These are phyloP conservation scores for Macrophya annulata DNA, from an alignment of 2,888 invertebrate genomes.

Conservation along the genomic window DNA sequence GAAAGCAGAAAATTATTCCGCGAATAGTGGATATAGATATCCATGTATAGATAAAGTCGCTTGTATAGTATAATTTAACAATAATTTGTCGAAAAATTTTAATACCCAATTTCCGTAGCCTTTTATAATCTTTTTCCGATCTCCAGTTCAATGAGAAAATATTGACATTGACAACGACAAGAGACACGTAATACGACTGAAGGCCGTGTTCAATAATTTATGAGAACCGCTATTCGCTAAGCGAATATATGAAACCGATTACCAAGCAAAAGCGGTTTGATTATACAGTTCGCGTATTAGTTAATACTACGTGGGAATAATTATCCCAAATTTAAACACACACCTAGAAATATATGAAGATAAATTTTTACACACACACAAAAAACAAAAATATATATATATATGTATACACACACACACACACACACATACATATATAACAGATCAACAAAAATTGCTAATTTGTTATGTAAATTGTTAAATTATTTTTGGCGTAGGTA, in stretches of 20 bases:
- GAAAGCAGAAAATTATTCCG: constrained; percentile 63
- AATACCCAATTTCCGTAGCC: background rate
- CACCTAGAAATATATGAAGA: background rate
- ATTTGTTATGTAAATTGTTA: too few species aligned
- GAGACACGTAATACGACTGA: background rate
- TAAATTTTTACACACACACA: too few species aligned
- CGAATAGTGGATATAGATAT: background rate
- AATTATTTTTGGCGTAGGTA: too few species aligned
- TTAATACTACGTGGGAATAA: background rate
- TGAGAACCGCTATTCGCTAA: background rate
- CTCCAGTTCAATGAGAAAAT: background rate
- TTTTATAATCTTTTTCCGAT: background rate
- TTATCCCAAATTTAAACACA: background rate
- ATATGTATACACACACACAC: too few species aligned
- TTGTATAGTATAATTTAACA: too few species aligned
- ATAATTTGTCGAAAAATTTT: background rate
- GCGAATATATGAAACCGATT: constrained; percentile 5
- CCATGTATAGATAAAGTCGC: too few species aligned
- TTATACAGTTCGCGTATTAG: background rate
- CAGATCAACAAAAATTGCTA: too few species aligned
- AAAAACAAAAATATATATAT: too few species aligned
- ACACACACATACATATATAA: too few species aligned
- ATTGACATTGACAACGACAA: background rate
- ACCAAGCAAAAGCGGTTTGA: background rate
- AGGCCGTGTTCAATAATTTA: background rate